phyloP scores from a whole-genome alignment of 1,140 invertebrate genomes.

The Drosophila sucinea region DNA sequence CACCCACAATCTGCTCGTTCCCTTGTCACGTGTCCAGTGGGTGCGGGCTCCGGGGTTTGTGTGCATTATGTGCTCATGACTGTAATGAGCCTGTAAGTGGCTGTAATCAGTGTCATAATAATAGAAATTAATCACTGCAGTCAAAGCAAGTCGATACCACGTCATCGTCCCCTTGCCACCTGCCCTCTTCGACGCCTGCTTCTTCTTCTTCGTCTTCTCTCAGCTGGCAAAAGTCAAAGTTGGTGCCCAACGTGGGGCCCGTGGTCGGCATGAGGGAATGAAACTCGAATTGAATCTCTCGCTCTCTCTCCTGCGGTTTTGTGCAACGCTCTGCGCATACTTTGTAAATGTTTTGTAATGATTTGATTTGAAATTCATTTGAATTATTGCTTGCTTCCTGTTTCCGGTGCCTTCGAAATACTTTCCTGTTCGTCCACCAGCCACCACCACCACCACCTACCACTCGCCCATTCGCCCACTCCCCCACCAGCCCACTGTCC shows the following conservation, averaged over 20 bases:
- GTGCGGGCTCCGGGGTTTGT: constrained; percentile 6
- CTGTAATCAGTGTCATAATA: constrained; percentile 80
- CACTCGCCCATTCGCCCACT: neutral
- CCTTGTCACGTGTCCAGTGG: constrained; percentile 46
- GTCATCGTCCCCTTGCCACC: constrained; percentile 26
- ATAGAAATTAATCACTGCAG: constrained; percentile 76
- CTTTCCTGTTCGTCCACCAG: constrained; percentile 66
- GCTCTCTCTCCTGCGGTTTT: constrained; percentile 62
- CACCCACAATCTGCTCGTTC: neutral
- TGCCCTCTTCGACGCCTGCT: constrained; percentile 19
- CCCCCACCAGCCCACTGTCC: too few species aligned
- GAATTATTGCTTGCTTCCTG: constrained; percentile 83
- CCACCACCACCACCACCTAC: neutral
- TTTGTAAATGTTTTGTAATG: constrained; percentile 82
- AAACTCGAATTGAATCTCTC: constrained; percentile 12
- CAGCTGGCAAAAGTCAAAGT: constrained; percentile 53
- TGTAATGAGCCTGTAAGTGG: constrained; percentile 80
- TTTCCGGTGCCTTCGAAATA: constrained; percentile 81
- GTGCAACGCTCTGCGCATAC: constrained; percentile 77
- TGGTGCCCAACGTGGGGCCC: constrained; percentile 3
- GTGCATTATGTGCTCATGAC: constrained; percentile 71
- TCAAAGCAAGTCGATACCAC: constrained; percentile 7
- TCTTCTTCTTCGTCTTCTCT: neutral
- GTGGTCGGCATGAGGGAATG: neutral
- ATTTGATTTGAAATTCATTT: constrained; percentile 83